Evolutionary conservation across 2,113 vertebrate genomes (phyloP).

Genomic region (Panthera leo): DNA sequence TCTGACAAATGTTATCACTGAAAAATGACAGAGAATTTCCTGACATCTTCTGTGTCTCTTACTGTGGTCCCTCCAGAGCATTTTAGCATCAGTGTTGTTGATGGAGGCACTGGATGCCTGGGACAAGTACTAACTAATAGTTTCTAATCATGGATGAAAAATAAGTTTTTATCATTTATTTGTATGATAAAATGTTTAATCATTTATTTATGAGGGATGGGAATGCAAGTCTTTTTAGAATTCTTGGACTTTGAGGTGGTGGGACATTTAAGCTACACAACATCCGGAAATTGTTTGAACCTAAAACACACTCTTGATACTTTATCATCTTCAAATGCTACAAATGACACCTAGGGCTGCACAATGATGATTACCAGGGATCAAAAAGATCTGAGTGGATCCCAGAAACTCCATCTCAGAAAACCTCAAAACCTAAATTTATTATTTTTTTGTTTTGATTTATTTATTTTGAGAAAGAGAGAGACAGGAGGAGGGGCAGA

Average conservation of each 20-base stretch:
- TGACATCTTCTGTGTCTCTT: neutral
- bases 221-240: neutral
- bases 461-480: too few relatives aligned
- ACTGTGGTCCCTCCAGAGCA: neutral
- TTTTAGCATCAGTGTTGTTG: neutral
- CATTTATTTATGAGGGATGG: neutral
- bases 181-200: neutral
- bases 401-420: neutral
- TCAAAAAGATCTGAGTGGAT: neutral
- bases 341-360: neutral
- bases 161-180: neutral
- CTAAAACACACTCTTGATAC: neutral
- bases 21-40: conserved; percentile 25
- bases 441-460: neutral
- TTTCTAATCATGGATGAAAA: neutral
- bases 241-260: neutral
- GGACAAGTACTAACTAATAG: neutral
- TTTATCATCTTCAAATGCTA: neutral
- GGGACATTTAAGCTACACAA: neutral
- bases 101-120: neutral
- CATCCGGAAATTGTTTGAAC: neutral
- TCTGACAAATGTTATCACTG: conserved; percentile 6
- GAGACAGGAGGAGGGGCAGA: too few relatives aligned
- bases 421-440: conserved; percentile 19
- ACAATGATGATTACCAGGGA: neutral